A percentile compares a stretch with the other conserved stretches of the same genome.
phyloP scores from a whole-genome alignment of 2,888 invertebrate genomes.

The Oeneis ivallda region DNA sequence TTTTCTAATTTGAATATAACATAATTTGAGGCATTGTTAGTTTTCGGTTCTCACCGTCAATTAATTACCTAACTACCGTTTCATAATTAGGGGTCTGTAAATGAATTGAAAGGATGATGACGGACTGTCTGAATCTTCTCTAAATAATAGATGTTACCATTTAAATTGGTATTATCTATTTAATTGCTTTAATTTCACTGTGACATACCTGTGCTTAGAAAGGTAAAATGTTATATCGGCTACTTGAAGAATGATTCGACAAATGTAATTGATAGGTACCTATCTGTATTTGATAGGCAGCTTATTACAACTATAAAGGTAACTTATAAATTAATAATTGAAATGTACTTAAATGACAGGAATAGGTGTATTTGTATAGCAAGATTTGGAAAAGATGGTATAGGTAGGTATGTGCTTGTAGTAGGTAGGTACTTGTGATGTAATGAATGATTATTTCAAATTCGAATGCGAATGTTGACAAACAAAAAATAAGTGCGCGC shows the following conservation, averaged over 20 bases:
- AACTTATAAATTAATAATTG: background rate
- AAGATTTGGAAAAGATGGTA: no score
- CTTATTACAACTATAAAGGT: slow-evolving; percentile 6
- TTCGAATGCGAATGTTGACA: no score
- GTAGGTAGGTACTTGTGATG: no score
- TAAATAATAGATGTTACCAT: slow-evolving; percentile 62
- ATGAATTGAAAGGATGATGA: slow-evolving; percentile 73
- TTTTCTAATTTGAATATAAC: slow-evolving; percentile 56
- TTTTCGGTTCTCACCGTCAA: slow-evolving; percentile 73
- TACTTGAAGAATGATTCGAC: slow-evolving; percentile 11
- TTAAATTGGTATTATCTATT: slow-evolving; percentile 46
- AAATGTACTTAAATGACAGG: background rate
- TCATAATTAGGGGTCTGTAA: slow-evolving; percentile 71
- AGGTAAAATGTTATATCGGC: slow-evolving; percentile 11
- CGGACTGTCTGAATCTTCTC: slow-evolving; percentile 55
- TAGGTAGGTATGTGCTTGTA: no score
- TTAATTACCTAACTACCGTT: slow-evolving; percentile 71
- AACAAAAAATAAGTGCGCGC: no score
- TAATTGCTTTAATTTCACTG: slow-evolving; percentile 31
- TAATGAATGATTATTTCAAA: no score
- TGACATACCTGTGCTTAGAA: slow-evolving; percentile 21
- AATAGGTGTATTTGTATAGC: background rate
- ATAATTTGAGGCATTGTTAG: slow-evolving; percentile 63
- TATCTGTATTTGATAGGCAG: slow-evolving; percentile 11
- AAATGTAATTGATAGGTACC: background rate